phyloP scores from a whole-genome alignment of 2,797 vertebrate genomes.

The Anabacerthia variegaticeps region DNA sequence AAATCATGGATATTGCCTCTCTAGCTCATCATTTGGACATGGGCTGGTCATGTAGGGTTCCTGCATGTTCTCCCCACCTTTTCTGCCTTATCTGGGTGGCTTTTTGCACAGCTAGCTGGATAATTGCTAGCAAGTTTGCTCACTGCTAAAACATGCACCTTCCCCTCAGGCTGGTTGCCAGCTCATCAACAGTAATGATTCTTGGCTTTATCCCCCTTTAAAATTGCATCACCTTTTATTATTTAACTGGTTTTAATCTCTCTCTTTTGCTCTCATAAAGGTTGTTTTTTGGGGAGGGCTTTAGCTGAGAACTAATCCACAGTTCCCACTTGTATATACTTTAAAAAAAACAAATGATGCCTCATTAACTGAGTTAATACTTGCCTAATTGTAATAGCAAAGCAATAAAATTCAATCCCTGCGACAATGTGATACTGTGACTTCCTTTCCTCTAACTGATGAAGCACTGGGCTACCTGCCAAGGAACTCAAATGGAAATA shows the following conservation, averaged over 20 bases:
- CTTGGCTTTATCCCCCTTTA: neutral
- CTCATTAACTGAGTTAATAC: constrained; percentile 49
- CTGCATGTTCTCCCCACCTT: neutral
- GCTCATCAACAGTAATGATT: neutral
- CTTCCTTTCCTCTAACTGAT: constrained; percentile 31
- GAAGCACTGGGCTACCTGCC: constrained; percentile 27
- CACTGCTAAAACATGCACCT: neutral
- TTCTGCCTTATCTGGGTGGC: neutral
- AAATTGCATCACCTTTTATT: neutral
- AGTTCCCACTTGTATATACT: neutral
- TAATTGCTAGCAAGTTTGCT: neutral
- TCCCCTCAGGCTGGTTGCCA: neutral
- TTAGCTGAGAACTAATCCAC: neutral
- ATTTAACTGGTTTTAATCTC: neutral
- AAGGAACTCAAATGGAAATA: neutral
- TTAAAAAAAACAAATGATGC: neutral
- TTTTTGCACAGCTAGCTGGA: neutral
- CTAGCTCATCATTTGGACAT: neutral
- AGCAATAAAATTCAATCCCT: constrained; percentile 53
- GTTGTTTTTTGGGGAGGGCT: neutral
- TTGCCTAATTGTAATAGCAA: constrained; percentile 56
- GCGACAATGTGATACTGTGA: constrained; percentile 38
- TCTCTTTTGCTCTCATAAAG: neutral
- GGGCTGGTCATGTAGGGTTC: neutral
- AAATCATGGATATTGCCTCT: neutral